Conservation (phyloP, 2,888 invertebrate species). For the Pogonocherus hispidulus region DNA sequence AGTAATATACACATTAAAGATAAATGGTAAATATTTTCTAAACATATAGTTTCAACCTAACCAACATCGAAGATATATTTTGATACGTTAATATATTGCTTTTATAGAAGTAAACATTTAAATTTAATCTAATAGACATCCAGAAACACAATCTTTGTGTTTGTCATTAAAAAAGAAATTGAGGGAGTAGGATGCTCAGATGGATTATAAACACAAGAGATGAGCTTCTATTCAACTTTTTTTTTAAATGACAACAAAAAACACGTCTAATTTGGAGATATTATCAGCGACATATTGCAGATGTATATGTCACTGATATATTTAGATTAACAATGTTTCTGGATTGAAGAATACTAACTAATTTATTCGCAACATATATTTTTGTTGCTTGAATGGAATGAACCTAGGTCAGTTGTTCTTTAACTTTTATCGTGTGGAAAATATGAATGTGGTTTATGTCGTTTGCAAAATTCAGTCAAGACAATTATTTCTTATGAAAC, state of each 20-base stretch:
- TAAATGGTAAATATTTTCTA: slow-evolving; percentile 19
- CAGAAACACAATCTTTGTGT: background rate
- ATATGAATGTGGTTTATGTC: no score
- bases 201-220: background rate
- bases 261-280: no score
- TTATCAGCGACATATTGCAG: no score
- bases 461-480: no score
- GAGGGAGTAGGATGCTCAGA: slow-evolving; percentile 14
- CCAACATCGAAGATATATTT: slow-evolving; percentile 32
- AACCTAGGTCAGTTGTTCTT: no score
- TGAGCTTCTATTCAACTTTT: background rate
- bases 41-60: slow-evolving; percentile 30
- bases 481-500: no score
- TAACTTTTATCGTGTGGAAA: no score
- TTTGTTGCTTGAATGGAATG: no score
- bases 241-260: background rate
- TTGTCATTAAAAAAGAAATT: slow-evolving; percentile 2
- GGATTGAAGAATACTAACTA: no score
- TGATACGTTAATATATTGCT: slow-evolving; percentile 6
- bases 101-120: background rate
- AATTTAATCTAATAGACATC: background rate
- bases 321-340: slow-evolving; percentile 41
- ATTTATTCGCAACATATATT: no score
- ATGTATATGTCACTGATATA: background rate
- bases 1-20: slow-evolving; percentile 40